Evolutionary conservation across 2,113 vertebrate species (phyloP).

Genomic region (Solea solea): DNA sequence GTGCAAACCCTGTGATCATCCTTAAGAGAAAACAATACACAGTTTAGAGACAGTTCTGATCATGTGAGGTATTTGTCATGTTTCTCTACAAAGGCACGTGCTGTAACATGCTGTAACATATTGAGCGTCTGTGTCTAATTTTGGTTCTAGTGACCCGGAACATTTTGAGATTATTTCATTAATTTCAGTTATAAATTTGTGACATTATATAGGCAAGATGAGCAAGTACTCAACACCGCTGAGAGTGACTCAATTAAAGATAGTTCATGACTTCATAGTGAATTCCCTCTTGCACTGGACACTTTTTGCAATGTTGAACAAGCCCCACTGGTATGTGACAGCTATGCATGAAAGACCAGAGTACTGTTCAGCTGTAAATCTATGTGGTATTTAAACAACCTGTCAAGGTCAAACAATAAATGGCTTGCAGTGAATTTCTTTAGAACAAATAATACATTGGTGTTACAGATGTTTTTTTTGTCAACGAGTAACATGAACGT

Average conservation of each 20-base stretch:
- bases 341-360: slow-evolving; percentile 60
- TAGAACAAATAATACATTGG: slow-evolving; percentile 5
- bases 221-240: background rate
- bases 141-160: background rate
- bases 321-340: slow-evolving; percentile 62
- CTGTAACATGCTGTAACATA: background rate
- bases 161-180: background rate
- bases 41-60: slow-evolving; percentile 9
- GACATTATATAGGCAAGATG: background rate
- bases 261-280: slow-evolving; percentile 49
- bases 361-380: slow-evolving; percentile 50
- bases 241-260: slow-evolving; percentile 14
- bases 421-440: slow-evolving; percentile 33
- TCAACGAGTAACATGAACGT: slow-evolving; percentile 12
- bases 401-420: slow-evolving; percentile 57
- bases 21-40: slow-evolving; percentile 70
- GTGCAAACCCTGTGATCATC: slow-evolving; percentile 95
- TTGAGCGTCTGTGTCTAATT: background rate
- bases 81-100: background rate
- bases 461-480: background rate
- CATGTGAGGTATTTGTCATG: background rate
- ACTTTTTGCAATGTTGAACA: slow-evolving; percentile 48
- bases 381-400: slow-evolving; percentile 61
- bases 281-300: slow-evolving; percentile 48
- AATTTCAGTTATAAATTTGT: background rate